Conservation (phyloP, 2,888 invertebrate genomes). For the Archips crataeganus region DNA sequence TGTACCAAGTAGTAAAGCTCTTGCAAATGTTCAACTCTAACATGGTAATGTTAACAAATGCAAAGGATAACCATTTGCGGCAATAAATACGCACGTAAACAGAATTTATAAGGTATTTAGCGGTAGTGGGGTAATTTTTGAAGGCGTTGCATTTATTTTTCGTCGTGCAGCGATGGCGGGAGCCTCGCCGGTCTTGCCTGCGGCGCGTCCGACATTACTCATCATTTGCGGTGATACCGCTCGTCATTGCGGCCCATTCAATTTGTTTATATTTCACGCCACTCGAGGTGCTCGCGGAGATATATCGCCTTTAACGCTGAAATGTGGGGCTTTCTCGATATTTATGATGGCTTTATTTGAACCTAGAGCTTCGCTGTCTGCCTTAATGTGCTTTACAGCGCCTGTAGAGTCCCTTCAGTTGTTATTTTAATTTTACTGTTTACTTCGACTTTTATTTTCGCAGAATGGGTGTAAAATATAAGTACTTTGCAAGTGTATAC, state of each 20-base stretch:
- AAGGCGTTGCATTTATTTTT: slow-evolving; percentile 31
- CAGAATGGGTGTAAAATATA: neutral
- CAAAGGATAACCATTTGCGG: slow-evolving; percentile 25
- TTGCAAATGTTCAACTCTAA: slow-evolving; percentile 17
- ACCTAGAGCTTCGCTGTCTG: slow-evolving; percentile 59
- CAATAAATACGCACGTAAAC: slow-evolving; percentile 37
- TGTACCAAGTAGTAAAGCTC: neutral
- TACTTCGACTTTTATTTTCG: slow-evolving; percentile 48
- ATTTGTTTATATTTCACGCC: slow-evolving; percentile 85
- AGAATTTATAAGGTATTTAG: slow-evolving; percentile 35
- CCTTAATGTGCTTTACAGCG: slow-evolving; percentile 70
- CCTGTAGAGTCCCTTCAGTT: slow-evolving; percentile 57
- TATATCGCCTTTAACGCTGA: slow-evolving; percentile 76
- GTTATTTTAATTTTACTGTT: slow-evolving; percentile 51
- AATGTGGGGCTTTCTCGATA: slow-evolving; percentile 80
- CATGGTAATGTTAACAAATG: slow-evolving; percentile 29
- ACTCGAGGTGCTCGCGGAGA: slow-evolving; percentile 76
- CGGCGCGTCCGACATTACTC: slow-evolving; percentile 68
- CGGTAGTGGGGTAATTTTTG: slow-evolving; percentile 33
- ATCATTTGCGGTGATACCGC: slow-evolving; percentile 77
- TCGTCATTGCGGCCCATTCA: slow-evolving; percentile 80
- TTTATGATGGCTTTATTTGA: slow-evolving; percentile 77
- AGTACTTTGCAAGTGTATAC: too few species aligned
- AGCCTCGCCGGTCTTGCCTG: slow-evolving; percentile 40
- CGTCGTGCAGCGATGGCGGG: slow-evolving; percentile 11